These are phyloP conservation scores for Phengaris arion DNA, from an alignment of 2,888 invertebrate genomes.

Conservation along the genomic window DNA sequence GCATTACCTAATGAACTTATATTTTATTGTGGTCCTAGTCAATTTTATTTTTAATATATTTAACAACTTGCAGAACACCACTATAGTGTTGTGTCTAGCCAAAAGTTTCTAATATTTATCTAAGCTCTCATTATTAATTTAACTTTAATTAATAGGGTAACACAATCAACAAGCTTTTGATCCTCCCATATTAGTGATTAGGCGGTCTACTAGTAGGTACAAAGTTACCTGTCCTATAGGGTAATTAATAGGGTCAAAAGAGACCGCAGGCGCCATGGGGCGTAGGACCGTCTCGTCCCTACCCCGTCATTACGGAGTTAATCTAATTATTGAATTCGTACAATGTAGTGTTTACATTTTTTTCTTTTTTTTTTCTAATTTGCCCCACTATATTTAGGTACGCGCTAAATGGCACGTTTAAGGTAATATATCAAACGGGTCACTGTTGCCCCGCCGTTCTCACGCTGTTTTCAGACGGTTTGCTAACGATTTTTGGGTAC, in stretches of 20 bases:
- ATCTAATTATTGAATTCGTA: slow-evolving; percentile 80
- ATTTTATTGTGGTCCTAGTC: too few species aligned
- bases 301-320: slow-evolving; percentile 76
- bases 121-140: neutral
- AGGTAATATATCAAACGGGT: slow-evolving; percentile 74
- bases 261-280: slow-evolving; percentile 76
- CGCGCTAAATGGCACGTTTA: slow-evolving; percentile 79
- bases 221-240: slow-evolving; percentile 70
- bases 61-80: too few species aligned
- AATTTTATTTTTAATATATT: too few species aligned
- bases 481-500: slow-evolving; percentile 44
- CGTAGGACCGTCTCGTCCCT: slow-evolving; percentile 67
- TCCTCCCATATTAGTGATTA: slow-evolving; percentile 38
- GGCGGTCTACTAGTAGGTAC: slow-evolving; percentile 65
- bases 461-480: slow-evolving; percentile 53
- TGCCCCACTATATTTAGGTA: slow-evolving; percentile 75
- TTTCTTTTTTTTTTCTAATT: slow-evolving; percentile 78
- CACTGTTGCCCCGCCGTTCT: slow-evolving; percentile 69
- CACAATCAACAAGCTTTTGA: slow-evolving; percentile 31
- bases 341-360: slow-evolving; percentile 79
- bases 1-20: too few species aligned
- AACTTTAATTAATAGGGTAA: slow-evolving; percentile 7
- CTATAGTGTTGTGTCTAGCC: too few species aligned
- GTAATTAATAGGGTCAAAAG: slow-evolving; percentile 76
- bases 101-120: neutral